Evolutionary conservation across 2,888 invertebrate genomes (phyloP).

Genomic region (Diplazon laetatorius): DNA sequence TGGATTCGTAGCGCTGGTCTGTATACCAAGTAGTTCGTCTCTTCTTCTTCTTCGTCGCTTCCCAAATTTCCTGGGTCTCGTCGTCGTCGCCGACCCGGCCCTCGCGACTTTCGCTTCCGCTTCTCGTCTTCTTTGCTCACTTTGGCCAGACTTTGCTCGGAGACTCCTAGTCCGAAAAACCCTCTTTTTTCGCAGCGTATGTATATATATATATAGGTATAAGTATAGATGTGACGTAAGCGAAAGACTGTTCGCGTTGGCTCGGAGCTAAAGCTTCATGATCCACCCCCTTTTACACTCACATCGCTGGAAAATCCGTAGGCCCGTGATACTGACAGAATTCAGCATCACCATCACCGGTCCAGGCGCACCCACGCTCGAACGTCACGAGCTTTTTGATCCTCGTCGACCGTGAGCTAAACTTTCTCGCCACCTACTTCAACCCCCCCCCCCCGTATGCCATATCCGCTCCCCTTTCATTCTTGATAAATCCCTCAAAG

Average conservation of each 20-base stretch:
- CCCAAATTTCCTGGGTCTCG: slow-evolving; percentile 61
- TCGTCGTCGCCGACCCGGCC: slow-evolving; percentile 53
- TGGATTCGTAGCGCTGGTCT: slow-evolving; percentile 75
- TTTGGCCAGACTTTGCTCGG: slow-evolving; percentile 40
- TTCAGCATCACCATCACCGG: slow-evolving; percentile 8
- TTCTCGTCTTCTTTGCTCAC: slow-evolving; percentile 62
- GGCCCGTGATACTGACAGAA: slow-evolving; percentile 13
- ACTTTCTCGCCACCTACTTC: slow-evolving; percentile 72
- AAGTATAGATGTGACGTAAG: slow-evolving; percentile 26
- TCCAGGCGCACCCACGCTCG: slow-evolving; percentile 29
- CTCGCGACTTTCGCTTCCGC: slow-evolving; percentile 61
- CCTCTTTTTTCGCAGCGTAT: slow-evolving; percentile 44
- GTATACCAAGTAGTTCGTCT: slow-evolving; percentile 78
- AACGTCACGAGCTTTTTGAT: slow-evolving; percentile 69
- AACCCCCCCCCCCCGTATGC: slow-evolving; percentile 74
- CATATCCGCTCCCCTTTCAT: slow-evolving; percentile 74
- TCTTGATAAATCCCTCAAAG: slow-evolving; percentile 73
- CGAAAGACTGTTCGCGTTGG: slow-evolving; percentile 67
- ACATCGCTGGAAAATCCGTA: slow-evolving; percentile 2
- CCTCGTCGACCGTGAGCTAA: slow-evolving; percentile 69
- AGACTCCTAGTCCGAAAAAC: slow-evolving; percentile 56
- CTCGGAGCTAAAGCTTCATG: slow-evolving; percentile 78
- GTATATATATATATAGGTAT: slow-evolving; percentile 19
- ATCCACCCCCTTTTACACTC: slow-evolving; percentile 77
- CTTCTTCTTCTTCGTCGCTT: slow-evolving; percentile 69